Conservation (phyloP, 2,113 vertebrate genomes). For the Scopus umbretta region DNA sequence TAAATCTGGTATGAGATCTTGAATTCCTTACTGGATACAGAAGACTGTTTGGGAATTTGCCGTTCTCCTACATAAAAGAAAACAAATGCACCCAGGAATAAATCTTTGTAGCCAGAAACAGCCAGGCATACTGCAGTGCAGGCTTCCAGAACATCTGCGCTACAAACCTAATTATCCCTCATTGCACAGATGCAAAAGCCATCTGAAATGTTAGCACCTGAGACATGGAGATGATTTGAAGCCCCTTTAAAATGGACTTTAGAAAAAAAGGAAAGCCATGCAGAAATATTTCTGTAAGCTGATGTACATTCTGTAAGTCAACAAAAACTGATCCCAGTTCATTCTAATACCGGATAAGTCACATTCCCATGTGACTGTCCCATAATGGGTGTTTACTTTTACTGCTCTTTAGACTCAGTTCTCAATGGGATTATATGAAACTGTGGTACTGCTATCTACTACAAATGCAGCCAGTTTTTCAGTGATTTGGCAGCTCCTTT, state of each 20-base stretch:
- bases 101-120: conserved; percentile 27
- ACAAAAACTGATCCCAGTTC: background rate
- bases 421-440: background rate
- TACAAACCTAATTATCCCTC: conserved; percentile 46
- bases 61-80: background rate
- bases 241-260: background rate
- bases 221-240: background rate
- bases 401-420: background rate
- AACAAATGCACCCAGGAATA: conserved; percentile 35
- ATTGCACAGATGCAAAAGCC: conserved; percentile 11
- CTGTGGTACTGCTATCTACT: background rate
- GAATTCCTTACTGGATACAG: background rate
- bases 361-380: background rate
- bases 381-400: background rate
- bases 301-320: background rate
- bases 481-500: background rate
- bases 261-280: background rate
- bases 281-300: background rate
- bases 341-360: background rate
- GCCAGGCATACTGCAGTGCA: background rate
- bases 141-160: conserved; percentile 59
- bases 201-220: conserved; percentile 11
- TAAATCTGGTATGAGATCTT: background rate
- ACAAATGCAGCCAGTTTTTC: background rate
- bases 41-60: background rate